Percentiles rank a stretch among this genome's conserved stretches.
phyloP scores from a whole-genome alignment of 2,888 invertebrate species.

The Byasa hedistus region DNA sequence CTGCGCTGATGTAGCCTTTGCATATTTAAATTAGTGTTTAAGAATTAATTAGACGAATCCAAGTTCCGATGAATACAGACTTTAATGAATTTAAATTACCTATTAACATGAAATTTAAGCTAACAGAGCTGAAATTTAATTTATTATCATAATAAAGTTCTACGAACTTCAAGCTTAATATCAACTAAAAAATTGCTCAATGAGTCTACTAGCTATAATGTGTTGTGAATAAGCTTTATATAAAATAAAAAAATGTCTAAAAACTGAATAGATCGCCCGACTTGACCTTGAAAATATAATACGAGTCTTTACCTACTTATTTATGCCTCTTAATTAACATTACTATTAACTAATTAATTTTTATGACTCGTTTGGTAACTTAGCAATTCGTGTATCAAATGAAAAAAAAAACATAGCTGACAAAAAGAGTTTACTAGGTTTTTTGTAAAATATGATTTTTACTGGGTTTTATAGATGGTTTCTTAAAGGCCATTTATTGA shows the following conservation, averaged over 20 bases:
- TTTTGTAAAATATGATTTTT: background rate
- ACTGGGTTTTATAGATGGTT: background rate
- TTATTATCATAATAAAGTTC: background rate
- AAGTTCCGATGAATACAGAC: too few relatives aligned
- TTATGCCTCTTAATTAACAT: conserved; percentile 57
- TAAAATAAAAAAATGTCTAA: conserved; percentile 26
- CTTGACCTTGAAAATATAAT: conserved; percentile 59
- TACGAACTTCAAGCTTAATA: background rate
- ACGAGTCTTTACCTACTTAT: conserved; percentile 38
- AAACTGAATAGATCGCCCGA: conserved; percentile 40
- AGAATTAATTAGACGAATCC: conserved; percentile 29
- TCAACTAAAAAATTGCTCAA: background rate
- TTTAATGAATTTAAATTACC: background rate
- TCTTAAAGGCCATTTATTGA: background rate
- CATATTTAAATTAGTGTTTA: conserved; percentile 43
- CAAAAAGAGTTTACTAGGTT: background rate
- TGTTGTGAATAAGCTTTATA: background rate
- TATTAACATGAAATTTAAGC: background rate
- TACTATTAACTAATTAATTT: conserved; percentile 57
- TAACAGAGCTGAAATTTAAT: background rate
- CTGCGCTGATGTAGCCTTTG: conserved; percentile 33
- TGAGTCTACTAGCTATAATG: background rate
- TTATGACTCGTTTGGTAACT: conserved; percentile 70
- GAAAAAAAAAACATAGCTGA: conserved; percentile 33
- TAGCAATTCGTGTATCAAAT: conserved; percentile 58